phyloP scores from a whole-genome alignment of 92 coral and sea anemone genomes.

The Nematostella vectensis region DNA sequence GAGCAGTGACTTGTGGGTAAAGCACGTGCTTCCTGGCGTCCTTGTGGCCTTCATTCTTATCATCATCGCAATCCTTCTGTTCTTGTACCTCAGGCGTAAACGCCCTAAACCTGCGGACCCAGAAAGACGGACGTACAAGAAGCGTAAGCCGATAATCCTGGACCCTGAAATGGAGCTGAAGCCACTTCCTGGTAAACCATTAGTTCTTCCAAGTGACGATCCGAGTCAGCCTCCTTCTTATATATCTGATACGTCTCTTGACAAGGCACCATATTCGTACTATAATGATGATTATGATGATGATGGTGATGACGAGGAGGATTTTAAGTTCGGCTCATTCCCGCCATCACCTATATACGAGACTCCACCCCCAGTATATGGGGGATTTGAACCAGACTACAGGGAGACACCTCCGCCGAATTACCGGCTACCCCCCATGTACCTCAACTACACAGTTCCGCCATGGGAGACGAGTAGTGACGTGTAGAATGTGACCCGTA shows the following conservation, averaged over 20 bases:
- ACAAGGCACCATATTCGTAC: slow-evolving; percentile 40
- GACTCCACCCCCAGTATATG: slow-evolving; percentile 72
- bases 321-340: slow-evolving; percentile 44
- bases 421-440: slow-evolving; percentile 56
- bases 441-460: slow-evolving; percentile 12
- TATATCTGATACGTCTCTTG: slow-evolving; percentile 66
- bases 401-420: slow-evolving; percentile 69
- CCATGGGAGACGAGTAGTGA: slow-evolving; percentile 37
- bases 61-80: slow-evolving; percentile 43
- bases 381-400: slow-evolving; percentile 15
- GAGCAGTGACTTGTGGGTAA: slow-evolving; percentile 63
- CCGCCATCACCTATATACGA: slow-evolving; percentile 58
- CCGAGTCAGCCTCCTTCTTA: slow-evolving; percentile 70
- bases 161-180: slow-evolving; percentile 78
- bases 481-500: slow-evolving; percentile 7
- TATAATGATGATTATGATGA: slow-evolving; percentile 46
- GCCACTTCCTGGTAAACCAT: slow-evolving; percentile 69
- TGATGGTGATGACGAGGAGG: slow-evolving; percentile 43
- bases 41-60: slow-evolving; percentile 48
- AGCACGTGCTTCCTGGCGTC: slow-evolving; percentile 75
- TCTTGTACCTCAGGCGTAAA: slow-evolving; percentile 48
- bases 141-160: slow-evolving; percentile 82
- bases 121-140: slow-evolving; percentile 68
- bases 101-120: slow-evolving; percentile 71
- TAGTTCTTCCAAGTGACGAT: slow-evolving; percentile 85